Percentiles rank a stretch among this genome's conserved stretches.
Evolutionary conservation across 2,888 invertebrate species (phyloP).

Genomic region (Fissipunctia ypsillon): DNA sequence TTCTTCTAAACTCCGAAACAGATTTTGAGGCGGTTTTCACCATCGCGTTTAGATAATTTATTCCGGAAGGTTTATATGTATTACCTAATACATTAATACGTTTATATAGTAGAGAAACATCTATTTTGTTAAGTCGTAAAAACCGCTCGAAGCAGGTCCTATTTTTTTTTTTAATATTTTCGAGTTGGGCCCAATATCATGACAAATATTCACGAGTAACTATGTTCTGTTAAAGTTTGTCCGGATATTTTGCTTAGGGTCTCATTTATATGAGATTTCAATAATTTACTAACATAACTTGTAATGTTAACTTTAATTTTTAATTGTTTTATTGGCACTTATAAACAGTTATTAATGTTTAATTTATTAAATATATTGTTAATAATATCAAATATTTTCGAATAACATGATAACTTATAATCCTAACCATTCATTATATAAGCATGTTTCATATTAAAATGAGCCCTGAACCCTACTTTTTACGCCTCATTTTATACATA

Average conservation of each 20-base stretch:
- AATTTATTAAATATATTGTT: neutral
- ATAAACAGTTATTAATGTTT: neutral
- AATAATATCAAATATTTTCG: neutral
- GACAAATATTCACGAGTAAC: neutral
- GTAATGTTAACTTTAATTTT: too few species aligned
- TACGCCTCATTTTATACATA: too few species aligned
- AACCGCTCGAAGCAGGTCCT: too few species aligned
- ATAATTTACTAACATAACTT: neutral
- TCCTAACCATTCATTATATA: too few species aligned
- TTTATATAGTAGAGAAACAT: neutral
- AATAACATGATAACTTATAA: too few species aligned
- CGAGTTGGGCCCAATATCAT: neutral
- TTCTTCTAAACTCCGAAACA: too few species aligned
- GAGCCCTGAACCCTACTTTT: too few species aligned
- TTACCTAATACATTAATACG: too few species aligned
- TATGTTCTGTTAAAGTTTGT: neutral
- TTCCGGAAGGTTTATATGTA: too few species aligned
- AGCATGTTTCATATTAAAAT: too few species aligned
- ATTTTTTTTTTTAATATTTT: neutral
- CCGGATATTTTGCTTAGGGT: neutral
- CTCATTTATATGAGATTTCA: neutral
- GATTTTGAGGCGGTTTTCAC: too few species aligned
- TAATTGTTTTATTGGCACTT: neutral
- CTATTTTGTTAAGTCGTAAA: neutral
- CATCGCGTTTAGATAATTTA: too few species aligned